Base-by-base conservation (phyloP, 2,888 invertebrate species). In the Papilio protenor region DNA sequence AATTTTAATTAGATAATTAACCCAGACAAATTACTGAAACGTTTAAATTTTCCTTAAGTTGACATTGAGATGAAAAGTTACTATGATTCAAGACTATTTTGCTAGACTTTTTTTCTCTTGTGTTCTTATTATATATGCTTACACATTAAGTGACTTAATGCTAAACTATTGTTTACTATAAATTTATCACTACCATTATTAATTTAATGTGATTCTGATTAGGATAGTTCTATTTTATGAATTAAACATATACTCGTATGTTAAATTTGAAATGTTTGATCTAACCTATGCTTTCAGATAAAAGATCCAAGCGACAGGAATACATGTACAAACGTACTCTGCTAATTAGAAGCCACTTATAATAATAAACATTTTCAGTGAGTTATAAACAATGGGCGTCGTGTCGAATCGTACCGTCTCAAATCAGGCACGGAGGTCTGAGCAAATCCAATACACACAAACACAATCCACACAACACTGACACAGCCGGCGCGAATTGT, bases 401-500 rank as follows among this genome's bases (percentile, higher is more conserved):
- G 70, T 59, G 70, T 57, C 76, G 47, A 70, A 76, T 70, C 18
- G 57, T 69, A 55, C 70, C 76, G 70, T 76, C 59, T 76, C 76
- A 12, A 76, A 76, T 71, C 49, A 71, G 76, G 59, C 76, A 76
- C 76, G 76, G 76, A 59, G 76, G 57, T 61, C 76, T 59, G 71
- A 71, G 76, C 49, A 71, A 66, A 71, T 76, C 70, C 76, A 71
- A 71, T 27, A 55, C 66, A 70, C 57, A 76, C 72, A 52, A 40
- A 23, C 77, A 72, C 33, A 73, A 73, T 64, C 64, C 27, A 27
- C 77, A 66, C 55, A 73, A 57, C 52, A 73, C 73, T 69, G 69
- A 47, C 73, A 69, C 73, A 12, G 33, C 49, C 64, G 72, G 23
- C 73, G 73, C 57, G 69, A 76, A 76, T 71, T 71, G 76, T 71